A percentile compares a stretch with the other conserved stretches of the same genome.
Conservation (phyloP, 2,113 vertebrate genomes). For the Phylloscopus trochilus region DNA sequence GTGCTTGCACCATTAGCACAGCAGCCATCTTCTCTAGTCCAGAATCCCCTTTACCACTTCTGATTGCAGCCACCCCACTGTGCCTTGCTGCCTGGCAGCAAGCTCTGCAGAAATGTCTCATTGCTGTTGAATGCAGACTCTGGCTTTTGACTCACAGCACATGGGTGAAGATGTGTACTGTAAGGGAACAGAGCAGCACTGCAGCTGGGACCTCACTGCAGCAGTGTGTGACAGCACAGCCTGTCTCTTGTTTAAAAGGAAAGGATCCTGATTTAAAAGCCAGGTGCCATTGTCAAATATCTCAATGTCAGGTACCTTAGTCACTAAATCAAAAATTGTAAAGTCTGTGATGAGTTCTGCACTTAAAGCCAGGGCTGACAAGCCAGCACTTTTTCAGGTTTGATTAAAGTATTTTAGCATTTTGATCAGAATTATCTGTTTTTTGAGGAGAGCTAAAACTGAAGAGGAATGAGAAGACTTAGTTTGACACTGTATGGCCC, state of each 20-base stretch:
- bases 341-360: neutral
- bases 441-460: neutral
- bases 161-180: neutral
- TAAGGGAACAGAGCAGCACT: neutral
- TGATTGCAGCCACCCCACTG: neutral
- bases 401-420: neutral
- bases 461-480: neutral
- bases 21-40: neutral
- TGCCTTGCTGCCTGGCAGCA: neutral
- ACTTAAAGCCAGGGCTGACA: neutral
- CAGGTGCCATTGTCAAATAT: neutral
- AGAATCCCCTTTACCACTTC: neutral
- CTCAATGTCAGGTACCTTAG: neutral
- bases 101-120: neutral
- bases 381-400: neutral
- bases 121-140: neutral
- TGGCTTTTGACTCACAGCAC: accelerated
- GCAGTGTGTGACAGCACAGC: neutral
- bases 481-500: neutral
- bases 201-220: neutral
- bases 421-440: neutral
- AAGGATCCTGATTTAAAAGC: neutral
- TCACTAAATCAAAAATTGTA: neutral
- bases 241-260: neutral
- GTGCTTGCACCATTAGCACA: neutral